Percentiles rank a stretch among this genome's conserved stretches.
Evolutionary conservation across 1,140 invertebrate genomes (phyloP).

Genomic region (Zaprionus ghesquierei): DNA sequence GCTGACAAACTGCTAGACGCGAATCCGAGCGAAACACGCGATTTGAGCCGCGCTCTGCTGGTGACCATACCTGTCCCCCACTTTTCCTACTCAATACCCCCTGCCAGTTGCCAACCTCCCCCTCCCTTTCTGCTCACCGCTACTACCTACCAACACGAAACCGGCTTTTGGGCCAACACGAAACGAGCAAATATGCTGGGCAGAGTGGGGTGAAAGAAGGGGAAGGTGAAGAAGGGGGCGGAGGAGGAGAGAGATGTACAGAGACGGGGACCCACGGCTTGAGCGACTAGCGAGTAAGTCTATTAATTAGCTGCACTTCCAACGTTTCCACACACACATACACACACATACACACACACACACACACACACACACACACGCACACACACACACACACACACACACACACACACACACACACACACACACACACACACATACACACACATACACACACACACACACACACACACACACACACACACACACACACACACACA

Average conservation of each 20-base stretch:
- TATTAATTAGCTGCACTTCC: neutral
- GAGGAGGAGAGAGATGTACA: neutral
- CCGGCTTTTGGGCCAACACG: too few species aligned
- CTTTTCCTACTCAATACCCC: too few species aligned
- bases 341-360: neutral
- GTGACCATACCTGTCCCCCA: too few species aligned
- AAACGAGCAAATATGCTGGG: neutral
- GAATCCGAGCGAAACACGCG: neutral
- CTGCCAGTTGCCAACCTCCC: too few species aligned
- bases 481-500: neutral
- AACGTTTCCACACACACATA: neutral
- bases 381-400: neutral
- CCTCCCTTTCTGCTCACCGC: neutral
- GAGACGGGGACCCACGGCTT: neutral
- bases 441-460: neutral
- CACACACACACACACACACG: neutral
- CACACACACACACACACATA: neutral
- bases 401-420: neutral
- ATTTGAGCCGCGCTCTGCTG: neutral
- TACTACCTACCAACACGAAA: too few species aligned
- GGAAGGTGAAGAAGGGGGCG: too few species aligned
- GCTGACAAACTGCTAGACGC: slow-evolving; percentile 19
- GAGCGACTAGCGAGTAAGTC: neutral
- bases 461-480: neutral
- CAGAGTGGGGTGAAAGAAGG: neutral